These are phyloP conservation scores for Galerucella pusilla DNA, from an alignment of 2,888 invertebrate species.

Conservation along the genomic window DNA sequence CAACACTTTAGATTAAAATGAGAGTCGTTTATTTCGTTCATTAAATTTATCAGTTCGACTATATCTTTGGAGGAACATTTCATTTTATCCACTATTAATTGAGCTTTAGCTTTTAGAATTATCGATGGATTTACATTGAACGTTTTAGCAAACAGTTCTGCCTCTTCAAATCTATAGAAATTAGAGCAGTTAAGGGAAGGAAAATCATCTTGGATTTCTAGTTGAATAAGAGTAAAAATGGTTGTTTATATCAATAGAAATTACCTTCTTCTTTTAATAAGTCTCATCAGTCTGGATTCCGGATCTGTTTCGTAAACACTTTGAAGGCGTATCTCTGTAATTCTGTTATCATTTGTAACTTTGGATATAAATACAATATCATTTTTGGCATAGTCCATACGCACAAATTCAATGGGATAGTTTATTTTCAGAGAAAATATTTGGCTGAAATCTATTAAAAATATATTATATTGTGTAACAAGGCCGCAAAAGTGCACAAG, in stretches of 20 bases:
- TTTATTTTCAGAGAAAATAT: conserved; percentile 54
- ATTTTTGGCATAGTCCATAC: conserved; percentile 51
- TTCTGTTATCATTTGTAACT: conserved; percentile 39
- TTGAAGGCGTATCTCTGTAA: conserved; percentile 56
- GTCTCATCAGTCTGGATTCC: conserved; percentile 63
- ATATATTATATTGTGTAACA: conserved; percentile 1
- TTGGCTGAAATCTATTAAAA: conserved; percentile 47
- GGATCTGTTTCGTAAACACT: conserved; percentile 64
- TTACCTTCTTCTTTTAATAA: conserved; percentile 59
- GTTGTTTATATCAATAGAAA: background rate
- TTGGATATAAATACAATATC: conserved; percentile 56
- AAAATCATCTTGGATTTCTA: background rate
- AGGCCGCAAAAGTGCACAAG: no score
- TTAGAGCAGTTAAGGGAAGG: background rate
- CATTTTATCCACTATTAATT: conserved; percentile 57
- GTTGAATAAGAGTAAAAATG: background rate
- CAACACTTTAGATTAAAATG: conserved; percentile 66
- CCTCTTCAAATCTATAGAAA: conserved; percentile 65
- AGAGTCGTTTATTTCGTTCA: conserved; percentile 64
- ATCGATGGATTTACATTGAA: conserved; percentile 62
- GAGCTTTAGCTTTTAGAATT: conserved; percentile 64
- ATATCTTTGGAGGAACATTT: conserved; percentile 57
- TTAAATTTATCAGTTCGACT: conserved; percentile 59
- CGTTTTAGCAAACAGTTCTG: conserved; percentile 64
- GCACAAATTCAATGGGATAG: conserved; percentile 50